Evolutionary conservation across 2,797 vertebrate genomes (phyloP).

Genomic region (Parauchenoglanis ngamensis): DNA sequence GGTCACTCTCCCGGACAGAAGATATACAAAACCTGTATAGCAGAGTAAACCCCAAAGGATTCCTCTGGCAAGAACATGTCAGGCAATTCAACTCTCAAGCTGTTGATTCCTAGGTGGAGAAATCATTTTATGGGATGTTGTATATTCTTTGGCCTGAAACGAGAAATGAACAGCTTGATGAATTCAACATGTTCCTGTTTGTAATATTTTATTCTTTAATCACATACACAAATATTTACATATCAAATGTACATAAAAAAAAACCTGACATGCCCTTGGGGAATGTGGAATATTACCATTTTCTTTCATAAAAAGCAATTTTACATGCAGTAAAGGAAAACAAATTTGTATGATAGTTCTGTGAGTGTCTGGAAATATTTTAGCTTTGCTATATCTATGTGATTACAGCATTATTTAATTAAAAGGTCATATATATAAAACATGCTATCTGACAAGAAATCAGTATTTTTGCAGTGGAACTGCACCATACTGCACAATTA

Average conservation of each 20-base stretch:
- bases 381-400: not conserved
- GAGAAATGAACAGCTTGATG: not conserved
- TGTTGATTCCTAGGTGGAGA: not conserved
- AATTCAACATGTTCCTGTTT: not conserved
- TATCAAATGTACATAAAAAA: not conserved
- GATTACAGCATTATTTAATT: not conserved
- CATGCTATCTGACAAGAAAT: not conserved
- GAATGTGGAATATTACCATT: not conserved
- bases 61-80: not conserved
- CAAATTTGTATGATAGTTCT: not conserved
- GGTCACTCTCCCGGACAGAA: not conserved
- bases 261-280: not conserved
- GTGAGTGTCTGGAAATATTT: not conserved
- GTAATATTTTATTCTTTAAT: not conserved
- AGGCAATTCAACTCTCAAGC: not conserved
- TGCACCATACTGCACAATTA: not conserved
- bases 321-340: not conserved
- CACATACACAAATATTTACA: not conserved
- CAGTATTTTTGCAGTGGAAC: not conserved
- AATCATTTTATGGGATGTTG: not conserved
- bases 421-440: not conserved
- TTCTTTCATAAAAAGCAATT: not conserved
- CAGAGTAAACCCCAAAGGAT: not conserved
- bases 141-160: constrained; percentile 1
- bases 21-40: not conserved